These are phyloP conservation scores for Daptonema setosum DNA, from an alignment of 2,888 invertebrate species.

Conservation along the genomic window DNA sequence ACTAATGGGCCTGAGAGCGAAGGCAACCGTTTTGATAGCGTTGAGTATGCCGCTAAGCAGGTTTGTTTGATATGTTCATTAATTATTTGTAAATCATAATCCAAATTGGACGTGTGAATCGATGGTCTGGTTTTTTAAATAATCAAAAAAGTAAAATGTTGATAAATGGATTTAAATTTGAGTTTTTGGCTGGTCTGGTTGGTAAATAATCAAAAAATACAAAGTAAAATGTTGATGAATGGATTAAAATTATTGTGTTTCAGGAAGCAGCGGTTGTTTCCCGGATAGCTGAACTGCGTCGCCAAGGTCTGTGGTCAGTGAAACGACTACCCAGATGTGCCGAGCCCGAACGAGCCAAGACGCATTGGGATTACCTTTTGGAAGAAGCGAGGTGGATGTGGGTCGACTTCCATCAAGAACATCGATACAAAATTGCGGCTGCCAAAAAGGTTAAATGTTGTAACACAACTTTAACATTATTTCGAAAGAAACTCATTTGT, in stretches of 20 bases:
- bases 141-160: no score
- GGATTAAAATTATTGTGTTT: background rate
- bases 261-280: constrained; percentile 80
- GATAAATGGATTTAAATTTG: no score
- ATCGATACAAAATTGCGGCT: constrained; percentile 88
- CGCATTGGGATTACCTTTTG: constrained; percentile 91
- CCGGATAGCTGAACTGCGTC: constrained; percentile 67
- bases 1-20: no score
- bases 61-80: background rate
- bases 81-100: no score
- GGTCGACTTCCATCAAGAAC: constrained; percentile 85
- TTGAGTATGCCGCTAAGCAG: background rate
- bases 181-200: background rate
- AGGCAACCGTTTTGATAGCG: no score
- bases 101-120: no score
- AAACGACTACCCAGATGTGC: constrained; percentile 38
- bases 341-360: constrained; percentile 66
- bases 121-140: background rate
- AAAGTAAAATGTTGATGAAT: no score
- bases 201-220: background rate
- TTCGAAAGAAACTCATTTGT: background rate
- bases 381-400: constrained; percentile 92
- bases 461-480: background rate
- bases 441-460: constrained; percentile 45
- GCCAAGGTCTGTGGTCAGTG: constrained; percentile 77